A percentile compares a stretch with the other conserved stretches of the same genome.
Evolutionary conservation across 2,888 invertebrate genomes (phyloP).

Genomic region (Malthinus seriepunctatus): DNA sequence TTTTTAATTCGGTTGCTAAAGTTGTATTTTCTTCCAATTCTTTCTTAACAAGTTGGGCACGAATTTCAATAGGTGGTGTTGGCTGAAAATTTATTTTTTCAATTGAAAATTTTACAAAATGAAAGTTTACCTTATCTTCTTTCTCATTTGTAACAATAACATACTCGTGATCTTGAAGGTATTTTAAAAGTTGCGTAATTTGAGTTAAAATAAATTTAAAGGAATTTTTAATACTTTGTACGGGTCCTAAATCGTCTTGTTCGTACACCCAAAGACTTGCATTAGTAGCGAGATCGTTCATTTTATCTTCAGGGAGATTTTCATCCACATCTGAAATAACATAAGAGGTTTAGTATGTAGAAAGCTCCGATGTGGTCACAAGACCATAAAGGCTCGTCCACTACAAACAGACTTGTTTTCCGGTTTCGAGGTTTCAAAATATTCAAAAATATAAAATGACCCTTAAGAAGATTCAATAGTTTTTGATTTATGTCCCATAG

Average conservation of each 20-base stretch:
- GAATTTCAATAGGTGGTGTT: slow-evolving; percentile 72
- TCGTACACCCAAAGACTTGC: slow-evolving; percentile 70
- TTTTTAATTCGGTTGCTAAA: slow-evolving; percentile 84
- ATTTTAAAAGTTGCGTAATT: slow-evolving; percentile 68
- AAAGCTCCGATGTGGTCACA: too few relatives aligned
- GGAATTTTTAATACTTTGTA: slow-evolving; percentile 69
- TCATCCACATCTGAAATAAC: slow-evolving; percentile 57
- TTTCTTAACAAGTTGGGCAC: slow-evolving; percentile 88
- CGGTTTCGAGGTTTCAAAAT: too few relatives aligned
- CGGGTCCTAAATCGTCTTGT: slow-evolving; percentile 73
- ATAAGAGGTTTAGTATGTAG: too few relatives aligned
- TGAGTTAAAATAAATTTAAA: slow-evolving; percentile 63
- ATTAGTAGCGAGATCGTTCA: slow-evolving; percentile 72
- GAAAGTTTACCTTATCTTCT: slow-evolving; percentile 52
- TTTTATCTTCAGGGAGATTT: slow-evolving; percentile 63
- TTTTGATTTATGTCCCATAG: too few relatives aligned
- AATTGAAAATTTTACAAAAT: neutral
- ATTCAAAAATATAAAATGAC: too few relatives aligned
- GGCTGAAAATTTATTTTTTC: slow-evolving; percentile 53
- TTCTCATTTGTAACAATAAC: slow-evolving; percentile 64
- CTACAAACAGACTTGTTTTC: too few relatives aligned
- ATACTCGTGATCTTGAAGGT: slow-evolving; percentile 83
- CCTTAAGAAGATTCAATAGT: too few relatives aligned
- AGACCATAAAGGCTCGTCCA: too few relatives aligned
- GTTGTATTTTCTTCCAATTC: slow-evolving; percentile 93